Evolutionary conservation across 2,113 vertebrate species (phyloP), one percentile per base, ranked within the genome.

Genomic region (Sphaerodactylus townsendi): DNA sequence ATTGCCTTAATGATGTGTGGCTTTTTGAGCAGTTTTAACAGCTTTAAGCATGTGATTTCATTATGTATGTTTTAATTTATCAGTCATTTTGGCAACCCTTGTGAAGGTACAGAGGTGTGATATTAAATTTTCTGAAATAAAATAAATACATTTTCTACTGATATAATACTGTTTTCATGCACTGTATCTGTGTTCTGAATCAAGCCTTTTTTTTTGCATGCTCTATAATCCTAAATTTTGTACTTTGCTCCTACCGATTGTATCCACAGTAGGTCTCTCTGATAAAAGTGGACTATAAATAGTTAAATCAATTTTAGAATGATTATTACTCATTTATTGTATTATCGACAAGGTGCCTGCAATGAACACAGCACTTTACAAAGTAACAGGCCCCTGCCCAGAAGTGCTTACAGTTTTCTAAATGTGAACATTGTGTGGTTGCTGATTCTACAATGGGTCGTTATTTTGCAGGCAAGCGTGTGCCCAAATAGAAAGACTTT

Each of bases 401-500:
- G 30, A 70, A 39, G 33, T 17, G 5, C 37, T 46, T 77, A 50
- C 39, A n/a, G 9, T 68, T 35, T 66, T 39, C 33, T 76, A 39
- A 6, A 10, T 62, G 23, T 37, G 15, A 14, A 30, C 62, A 62
- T 30, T 35, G 35, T 3, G 15, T 10, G 59, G 13, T 8, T 46
- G 13, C 19, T 13, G 70, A 59, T 30, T 79, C 13, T 59, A 9
- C 53, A 79, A 15, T 8, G 30, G 17, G 64, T 25, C 46, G 21
- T 17, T 28, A 25, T 10, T 53, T 70, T 65, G 23, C 71, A 37
- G 21, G 23, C 37, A 86, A 86, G 87, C 90, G 93, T 94, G 93
- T 92, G 85, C 84, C 92, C 85, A 71, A 79, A 84, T 77, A 79
- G 92, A 90, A 88, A 93, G 90, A 93, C 89, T 87, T 89, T 94